phyloP scores from a whole-genome alignment of 1,140 invertebrate genomes.

The Drosophila kohkoa region DNA sequence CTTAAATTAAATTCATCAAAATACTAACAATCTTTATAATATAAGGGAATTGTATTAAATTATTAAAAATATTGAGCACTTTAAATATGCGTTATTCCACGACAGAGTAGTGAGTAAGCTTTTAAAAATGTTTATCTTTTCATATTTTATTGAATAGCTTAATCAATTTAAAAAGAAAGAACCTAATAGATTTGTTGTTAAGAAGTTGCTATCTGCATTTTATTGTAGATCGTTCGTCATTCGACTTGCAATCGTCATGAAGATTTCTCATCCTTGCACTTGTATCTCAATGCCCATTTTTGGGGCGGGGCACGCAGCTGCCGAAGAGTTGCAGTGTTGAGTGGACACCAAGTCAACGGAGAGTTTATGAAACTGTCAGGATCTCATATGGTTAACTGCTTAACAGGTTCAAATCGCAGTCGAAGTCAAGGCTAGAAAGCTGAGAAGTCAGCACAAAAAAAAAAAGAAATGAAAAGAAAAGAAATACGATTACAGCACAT shows the following conservation, averaged over 20 bases:
- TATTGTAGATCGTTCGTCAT: conserved; percentile 2
- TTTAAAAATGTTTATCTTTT: no score
- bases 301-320: not conserved
- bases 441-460: conserved; percentile 7
- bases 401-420: not conserved
- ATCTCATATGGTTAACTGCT: conserved; percentile 23
- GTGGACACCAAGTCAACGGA: conserved; percentile 8
- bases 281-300: conserved; percentile 39
- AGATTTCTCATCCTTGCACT: conserved; percentile 45
- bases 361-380: conserved; percentile 52
- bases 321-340: not conserved
- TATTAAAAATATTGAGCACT: no score
- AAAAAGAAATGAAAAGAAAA: not conserved
- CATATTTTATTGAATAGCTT: no score
- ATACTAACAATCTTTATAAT: no score
- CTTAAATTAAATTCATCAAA: no score
- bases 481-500: conserved; percentile 27
- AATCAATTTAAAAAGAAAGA: no score
- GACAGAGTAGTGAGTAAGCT: no score
- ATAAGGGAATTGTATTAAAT: no score
- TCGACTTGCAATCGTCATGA: conserved; percentile 10
- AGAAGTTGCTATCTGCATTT: no score
- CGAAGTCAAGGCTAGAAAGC: conserved; percentile 3
- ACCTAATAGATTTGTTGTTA: no score
- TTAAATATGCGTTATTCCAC: no score